These are phyloP conservation scores for Anas acuta DNA, from an alignment of 2,797 vertebrate genomes.

Conservation along the genomic window DNA sequence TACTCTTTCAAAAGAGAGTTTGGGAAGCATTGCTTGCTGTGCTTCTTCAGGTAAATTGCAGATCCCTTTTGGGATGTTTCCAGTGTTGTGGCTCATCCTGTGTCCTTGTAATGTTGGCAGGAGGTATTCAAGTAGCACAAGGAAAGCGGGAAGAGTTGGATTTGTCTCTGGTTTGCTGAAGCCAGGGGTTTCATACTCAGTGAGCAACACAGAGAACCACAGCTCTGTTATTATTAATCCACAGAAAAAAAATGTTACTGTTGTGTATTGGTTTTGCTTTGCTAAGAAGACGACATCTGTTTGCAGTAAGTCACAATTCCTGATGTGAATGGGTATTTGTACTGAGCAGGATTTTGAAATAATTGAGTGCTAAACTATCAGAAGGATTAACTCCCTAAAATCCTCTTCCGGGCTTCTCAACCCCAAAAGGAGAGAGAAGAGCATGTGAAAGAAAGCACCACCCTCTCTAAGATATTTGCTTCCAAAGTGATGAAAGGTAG, in stretches of 20 bases:
- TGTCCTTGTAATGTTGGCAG: rapidly evolving
- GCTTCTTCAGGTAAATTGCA: slow-evolving; percentile 4
- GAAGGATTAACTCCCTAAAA: neutral
- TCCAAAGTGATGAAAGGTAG: neutral
- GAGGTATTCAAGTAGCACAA: neutral
- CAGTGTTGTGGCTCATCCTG: neutral
- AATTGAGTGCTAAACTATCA: neutral
- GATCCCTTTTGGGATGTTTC: neutral
- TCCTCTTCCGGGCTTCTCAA: neutral
- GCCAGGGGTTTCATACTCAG: neutral
- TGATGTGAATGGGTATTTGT: neutral
- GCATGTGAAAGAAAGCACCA: neutral
- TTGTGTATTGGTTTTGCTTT: neutral
- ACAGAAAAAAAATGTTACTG: neutral
- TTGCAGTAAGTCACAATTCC: neutral
- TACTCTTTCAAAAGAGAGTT: slow-evolving; percentile 24
- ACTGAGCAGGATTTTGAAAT: neutral
- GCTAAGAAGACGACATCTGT: neutral
- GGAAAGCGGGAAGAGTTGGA: neutral
- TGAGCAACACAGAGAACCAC: neutral
- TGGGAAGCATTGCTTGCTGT: neutral
- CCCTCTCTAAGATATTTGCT: neutral
- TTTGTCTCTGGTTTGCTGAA: neutral
- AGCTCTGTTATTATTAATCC: neutral
- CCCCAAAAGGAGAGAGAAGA: neutral